These are phyloP conservation scores for Nymphalis io DNA, from an alignment of 1,140 invertebrate species.

Conservation along the genomic window DNA sequence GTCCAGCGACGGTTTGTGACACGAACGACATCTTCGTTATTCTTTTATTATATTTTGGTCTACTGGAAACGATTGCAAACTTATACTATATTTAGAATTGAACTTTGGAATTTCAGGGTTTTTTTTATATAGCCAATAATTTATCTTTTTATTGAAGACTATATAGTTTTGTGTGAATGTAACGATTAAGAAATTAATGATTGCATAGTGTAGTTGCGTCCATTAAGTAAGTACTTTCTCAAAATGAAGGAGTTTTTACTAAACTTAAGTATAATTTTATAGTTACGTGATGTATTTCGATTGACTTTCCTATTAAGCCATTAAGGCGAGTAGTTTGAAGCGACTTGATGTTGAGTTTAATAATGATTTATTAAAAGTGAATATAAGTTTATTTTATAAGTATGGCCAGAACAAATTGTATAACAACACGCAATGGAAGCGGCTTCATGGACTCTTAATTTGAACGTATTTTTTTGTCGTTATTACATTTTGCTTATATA, in stretches of 20 bases:
- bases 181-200: too few species aligned
- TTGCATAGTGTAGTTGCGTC: too few species aligned
- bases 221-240: too few species aligned
- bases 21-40: conserved; percentile 67
- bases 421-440: conserved; percentile 42
- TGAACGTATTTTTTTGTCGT: conserved; percentile 37
- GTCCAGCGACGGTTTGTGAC: conserved; percentile 71
- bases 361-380: conserved; percentile 21
- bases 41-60: conserved; percentile 26
- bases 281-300: too few species aligned
- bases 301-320: background rate
- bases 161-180: too few species aligned
- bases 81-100: background rate
- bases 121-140: background rate
- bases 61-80: conserved; percentile 23
- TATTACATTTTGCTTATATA: conserved; percentile 12
- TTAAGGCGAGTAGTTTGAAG: background rate
- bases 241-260: too few species aligned
- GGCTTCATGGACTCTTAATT: conserved; percentile 44
- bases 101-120: background rate
- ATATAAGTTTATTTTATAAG: conserved; percentile 17
- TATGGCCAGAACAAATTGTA: conserved; percentile 37
- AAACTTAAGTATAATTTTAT: too few species aligned
- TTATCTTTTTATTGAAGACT: too few species aligned
- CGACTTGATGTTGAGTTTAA: conserved; percentile 1